phyloP scores from a whole-genome alignment of 2,113 vertebrate species.

The Felis chaus region DNA sequence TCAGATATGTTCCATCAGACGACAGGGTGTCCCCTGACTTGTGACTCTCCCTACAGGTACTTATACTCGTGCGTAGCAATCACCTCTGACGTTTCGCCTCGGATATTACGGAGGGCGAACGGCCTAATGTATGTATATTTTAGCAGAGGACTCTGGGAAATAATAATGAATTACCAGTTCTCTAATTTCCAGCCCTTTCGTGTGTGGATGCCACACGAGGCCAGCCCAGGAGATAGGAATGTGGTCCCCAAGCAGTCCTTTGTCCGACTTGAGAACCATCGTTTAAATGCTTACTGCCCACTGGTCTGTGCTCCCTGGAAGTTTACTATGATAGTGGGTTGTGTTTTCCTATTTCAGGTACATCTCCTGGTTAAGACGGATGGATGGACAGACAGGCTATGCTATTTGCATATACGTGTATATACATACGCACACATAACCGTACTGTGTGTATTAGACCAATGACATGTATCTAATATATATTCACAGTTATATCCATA shows the following conservation, averaged over 20 bases:
- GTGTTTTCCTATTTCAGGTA: background rate
- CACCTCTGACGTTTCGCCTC: background rate
- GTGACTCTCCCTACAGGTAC: rapidly evolving
- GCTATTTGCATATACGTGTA: too few species aligned
- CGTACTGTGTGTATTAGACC: background rate
- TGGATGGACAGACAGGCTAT: background rate
- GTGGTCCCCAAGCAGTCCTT: rapidly evolving
- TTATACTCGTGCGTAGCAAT: too few species aligned
- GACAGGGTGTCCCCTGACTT: background rate
- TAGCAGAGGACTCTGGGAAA: background rate
- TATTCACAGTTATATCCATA: too few species aligned
- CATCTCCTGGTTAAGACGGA: background rate
- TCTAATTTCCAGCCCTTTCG: rapidly evolving
- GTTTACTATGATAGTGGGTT: rapidly evolving
- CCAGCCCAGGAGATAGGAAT: background rate
- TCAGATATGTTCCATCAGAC: rapidly evolving
- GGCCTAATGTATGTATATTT: too few species aligned
- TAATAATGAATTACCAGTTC: rapidly evolving
- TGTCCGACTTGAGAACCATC: background rate
- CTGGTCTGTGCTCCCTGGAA: background rate
- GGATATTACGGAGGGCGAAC: rapidly evolving
- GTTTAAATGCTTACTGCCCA: too few species aligned
- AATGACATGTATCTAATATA: background rate
- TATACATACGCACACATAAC: background rate
- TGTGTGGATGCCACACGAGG: too few species aligned